Conservation (phyloP, 2,888 invertebrate genomes). For the Philopedon plagiatum region DNA sequence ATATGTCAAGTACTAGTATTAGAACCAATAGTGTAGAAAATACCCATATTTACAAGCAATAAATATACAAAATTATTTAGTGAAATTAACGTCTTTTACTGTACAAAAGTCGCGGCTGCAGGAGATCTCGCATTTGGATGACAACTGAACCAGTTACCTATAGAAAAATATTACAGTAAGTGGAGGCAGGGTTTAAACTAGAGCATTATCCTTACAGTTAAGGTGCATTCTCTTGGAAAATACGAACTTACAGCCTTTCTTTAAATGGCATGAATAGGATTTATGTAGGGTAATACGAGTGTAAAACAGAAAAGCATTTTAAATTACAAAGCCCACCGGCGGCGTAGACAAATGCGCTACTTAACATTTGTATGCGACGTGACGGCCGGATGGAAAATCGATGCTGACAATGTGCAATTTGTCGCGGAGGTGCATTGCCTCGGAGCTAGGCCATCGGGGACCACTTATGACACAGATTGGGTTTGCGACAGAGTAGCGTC, state of each 20-base stretch:
- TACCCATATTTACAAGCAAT: too few species aligned
- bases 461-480: slow-evolving; percentile 57
- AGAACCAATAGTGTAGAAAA: too few species aligned
- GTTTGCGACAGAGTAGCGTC: slow-evolving; percentile 44
- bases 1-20: too few species aligned
- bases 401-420: slow-evolving; percentile 52
- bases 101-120: too few species aligned
- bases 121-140: too few species aligned
- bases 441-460: slow-evolving; percentile 59
- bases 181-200: too few species aligned
- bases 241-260: background rate
- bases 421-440: slow-evolving; percentile 49
- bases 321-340: slow-evolving; percentile 28
- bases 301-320: slow-evolving; percentile 26
- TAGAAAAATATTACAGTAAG: too few species aligned
- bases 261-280: slow-evolving; percentile 15
- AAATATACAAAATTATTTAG: too few species aligned
- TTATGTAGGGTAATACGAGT: slow-evolving; percentile 16
- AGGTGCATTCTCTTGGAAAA: background rate
- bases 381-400: slow-evolving; percentile 49
- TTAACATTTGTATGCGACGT: slow-evolving; percentile 47
- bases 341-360: slow-evolving; percentile 43
- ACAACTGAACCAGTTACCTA: too few species aligned
- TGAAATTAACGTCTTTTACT: too few species aligned
- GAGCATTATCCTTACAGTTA: too few species aligned